Evolutionary conservation across 2,797 vertebrate species (phyloP), one percentile per base, ranked within the genome.

Genomic region (Trichosurus vulpecula): DNA sequence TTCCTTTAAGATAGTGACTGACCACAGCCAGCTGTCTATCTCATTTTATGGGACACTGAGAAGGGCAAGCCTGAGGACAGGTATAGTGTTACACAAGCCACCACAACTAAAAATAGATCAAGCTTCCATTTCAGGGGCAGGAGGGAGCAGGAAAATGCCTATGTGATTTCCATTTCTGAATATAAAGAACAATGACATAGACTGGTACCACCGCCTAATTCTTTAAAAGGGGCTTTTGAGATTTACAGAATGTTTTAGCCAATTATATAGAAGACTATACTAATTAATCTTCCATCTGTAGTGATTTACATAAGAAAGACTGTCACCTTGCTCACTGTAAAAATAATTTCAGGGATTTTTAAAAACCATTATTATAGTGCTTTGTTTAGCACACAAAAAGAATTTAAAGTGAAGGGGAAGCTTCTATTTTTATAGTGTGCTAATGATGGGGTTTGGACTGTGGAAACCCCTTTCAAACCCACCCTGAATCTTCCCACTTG

Each of bases 191-290:
- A 95, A 94, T 11, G 58, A 92, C 25, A 94, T 61, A 97, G 57
- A 96, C 22, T 66, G 58, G 94, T 92, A 61, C 91, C 11, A 92
- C 8, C 91, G 81, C 51, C 92, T 94, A 94, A 35, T 66, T 92
- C 96, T 96, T n/a, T 58, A 95, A 95, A 96, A 35, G 54, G 8
- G 93, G 74, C 35, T 92, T 94, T 96, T 93, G 92, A 93, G 13
- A 92, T 53, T 93, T 91, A 90, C 92, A 95, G 94, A 94, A 90
- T 74, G 92, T 52, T n/a, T n/a, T 14, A 91, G 35, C 81, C 61
- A 54, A 16, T 74, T 95, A 53, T 54, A 96, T 35, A 91, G 16
- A 92, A 54, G 56, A 97, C 94, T 90, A 90, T 53, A 53, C 74
- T 95, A 94, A n/a, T n/a, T n/a, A n/a, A 91, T 47, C 47, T 94